Base-by-base conservation (phyloP, 1,140 invertebrate species). In the Brachionus koreanus region DNA sequence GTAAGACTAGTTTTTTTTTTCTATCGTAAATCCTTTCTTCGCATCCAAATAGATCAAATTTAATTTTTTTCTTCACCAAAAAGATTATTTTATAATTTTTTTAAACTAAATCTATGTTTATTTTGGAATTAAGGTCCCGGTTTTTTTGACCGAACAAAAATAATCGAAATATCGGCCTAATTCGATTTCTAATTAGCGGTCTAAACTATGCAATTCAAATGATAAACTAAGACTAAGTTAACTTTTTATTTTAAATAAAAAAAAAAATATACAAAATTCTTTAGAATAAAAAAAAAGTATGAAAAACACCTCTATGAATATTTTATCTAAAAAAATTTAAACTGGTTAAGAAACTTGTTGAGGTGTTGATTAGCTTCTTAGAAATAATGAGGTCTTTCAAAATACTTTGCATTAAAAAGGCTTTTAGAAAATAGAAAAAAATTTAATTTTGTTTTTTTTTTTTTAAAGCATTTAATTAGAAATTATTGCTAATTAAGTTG, bases 301-400 rank as follows among this genome's bases (percentile, higher is more conserved):
- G 29, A 29, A 49, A 57, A 57, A 57, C 49, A 19, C n/a, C 49
- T 57, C 16, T n/a, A n/a, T n/a, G 49, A 57, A 57, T 57, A 29
- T 57, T 57, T 57, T 57, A 57, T n/a, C 16, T 57, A 57, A 57
- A 19, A 57, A 57, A 57, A 29, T 29, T 57, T 57, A 57, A 57
- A 57, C 49, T 57, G 49, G 49, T 57, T 57, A 57, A 57, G 19
- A 57, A 57, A 57, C 49, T 57, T 57, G 49, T 57, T 57, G 49
- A 57, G 49, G 49, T 57, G 49, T 57, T 57, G 49, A 57, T 57
- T 57, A 57, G 49, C 49, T 57, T 57, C 49, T 57, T 57, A 57
- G 16, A 57, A 57, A 57, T 57, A 57, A 57, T 57, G n/a, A 57
- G 49, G n/a, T 57, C 49, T 57, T 57, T 57, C n/a, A 57, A 57